These are phyloP conservation scores for Poecilus cupreus DNA, from an alignment of 2,888 invertebrate species.

Conservation along the genomic window DNA sequence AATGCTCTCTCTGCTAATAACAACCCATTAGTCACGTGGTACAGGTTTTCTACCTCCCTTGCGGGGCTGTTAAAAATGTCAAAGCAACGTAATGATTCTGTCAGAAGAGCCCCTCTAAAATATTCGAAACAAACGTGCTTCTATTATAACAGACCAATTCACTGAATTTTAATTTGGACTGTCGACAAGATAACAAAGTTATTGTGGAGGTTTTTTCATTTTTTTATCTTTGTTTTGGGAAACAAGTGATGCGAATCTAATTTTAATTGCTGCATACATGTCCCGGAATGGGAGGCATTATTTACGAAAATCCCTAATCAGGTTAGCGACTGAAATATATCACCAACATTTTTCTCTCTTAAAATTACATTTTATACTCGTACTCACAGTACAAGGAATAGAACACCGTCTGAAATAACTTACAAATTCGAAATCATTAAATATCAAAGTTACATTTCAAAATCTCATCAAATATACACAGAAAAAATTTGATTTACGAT, in stretches of 20 bases:
- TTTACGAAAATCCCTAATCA: background rate
- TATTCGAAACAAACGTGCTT: constrained; percentile 15
- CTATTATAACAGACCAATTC: constrained; percentile 43
- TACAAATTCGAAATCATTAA: too few species aligned
- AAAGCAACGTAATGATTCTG: constrained; percentile 10
- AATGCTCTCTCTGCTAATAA: background rate
- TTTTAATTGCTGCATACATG: constrained; percentile 32
- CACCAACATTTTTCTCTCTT: background rate
- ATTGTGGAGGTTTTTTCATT: constrained; percentile 14
- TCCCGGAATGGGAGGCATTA: background rate
- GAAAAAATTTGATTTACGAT: too few species aligned
- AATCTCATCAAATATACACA: too few species aligned
- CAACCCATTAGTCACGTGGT: constrained; percentile 1
- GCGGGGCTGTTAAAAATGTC: background rate
- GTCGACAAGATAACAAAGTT: constrained; percentile 39
- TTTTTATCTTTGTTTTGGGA: constrained; percentile 19
- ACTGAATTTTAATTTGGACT: constrained; percentile 40
- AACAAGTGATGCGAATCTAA: constrained; percentile 37
- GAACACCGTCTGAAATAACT: too few species aligned
- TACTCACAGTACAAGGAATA: too few species aligned
- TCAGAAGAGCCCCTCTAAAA: constrained; percentile 9
- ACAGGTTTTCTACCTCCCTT: background rate
- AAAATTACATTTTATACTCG: too few species aligned
- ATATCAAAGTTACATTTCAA: too few species aligned
- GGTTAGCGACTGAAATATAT: too few species aligned